Conservation (phyloP, 2,888 invertebrate genomes). For the Myathropa florea region DNA sequence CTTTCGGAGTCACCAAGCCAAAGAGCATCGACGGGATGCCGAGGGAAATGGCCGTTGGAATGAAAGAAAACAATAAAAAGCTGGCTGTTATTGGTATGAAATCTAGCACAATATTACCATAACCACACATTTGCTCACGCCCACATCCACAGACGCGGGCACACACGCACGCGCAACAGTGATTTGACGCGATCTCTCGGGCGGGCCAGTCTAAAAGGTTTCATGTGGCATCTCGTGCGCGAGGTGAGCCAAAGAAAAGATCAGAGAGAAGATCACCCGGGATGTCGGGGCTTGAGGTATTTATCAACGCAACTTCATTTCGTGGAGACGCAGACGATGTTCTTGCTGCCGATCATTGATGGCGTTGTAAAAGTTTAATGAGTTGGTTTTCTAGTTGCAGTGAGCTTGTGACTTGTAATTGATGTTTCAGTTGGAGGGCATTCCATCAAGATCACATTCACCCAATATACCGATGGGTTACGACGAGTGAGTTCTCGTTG, state of each 20-base stretch:
- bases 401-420: background rate
- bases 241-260: background rate
- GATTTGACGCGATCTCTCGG: background rate
- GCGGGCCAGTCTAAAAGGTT: constrained; percentile 4
- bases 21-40: background rate
- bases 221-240: constrained; percentile 28
- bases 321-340: background rate
- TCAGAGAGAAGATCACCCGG: constrained; percentile 27
- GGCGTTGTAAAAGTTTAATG: constrained; percentile 20
- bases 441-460: background rate
- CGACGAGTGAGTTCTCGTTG: background rate
- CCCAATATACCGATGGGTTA: background rate
- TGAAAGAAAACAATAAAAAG: constrained; percentile 24
- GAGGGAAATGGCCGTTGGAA: constrained; percentile 14
- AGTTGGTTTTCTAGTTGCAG: background rate
- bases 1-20: constrained; percentile 13
- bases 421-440: background rate
- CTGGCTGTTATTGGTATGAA: constrained; percentile 11
- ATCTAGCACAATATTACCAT: constrained; percentile 68
- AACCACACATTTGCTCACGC: constrained; percentile 26
- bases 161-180: background rate
- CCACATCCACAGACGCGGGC: background rate
- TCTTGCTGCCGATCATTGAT: background rate
- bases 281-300: constrained; percentile 9
- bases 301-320: constrained; percentile 11